A percentile compares a stretch with the other conserved stretches of the same genome.
Evolutionary conservation across 2,888 invertebrate species (phyloP).

Genomic region (Rhagophthalmus giganteus): DNA sequence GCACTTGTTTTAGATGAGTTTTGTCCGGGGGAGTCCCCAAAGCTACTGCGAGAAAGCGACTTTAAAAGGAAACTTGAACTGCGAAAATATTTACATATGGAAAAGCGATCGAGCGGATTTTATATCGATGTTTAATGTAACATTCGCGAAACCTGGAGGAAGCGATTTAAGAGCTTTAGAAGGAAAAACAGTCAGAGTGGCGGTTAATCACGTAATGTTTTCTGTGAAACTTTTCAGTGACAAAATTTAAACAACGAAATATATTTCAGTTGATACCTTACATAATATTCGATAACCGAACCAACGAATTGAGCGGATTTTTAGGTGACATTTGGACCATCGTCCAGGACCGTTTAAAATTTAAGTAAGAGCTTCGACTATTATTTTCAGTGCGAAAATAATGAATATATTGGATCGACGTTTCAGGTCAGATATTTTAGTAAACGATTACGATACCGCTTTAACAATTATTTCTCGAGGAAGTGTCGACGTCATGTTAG

Average conservation of each 20-base stretch:
- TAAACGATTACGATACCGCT: constrained; percentile 42
- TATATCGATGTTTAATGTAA: constrained; percentile 38
- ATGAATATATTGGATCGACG: too few species aligned
- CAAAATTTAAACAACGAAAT: too few species aligned
- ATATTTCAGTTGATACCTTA: constrained; percentile 54
- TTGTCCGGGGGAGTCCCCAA: constrained; percentile 23
- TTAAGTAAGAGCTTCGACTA: constrained; percentile 51
- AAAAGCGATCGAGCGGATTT: constrained; percentile 35
- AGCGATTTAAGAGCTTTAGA: constrained; percentile 38
- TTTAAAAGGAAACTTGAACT: constrained; percentile 32
- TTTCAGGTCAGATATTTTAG: too few species aligned
- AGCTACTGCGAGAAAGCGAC: constrained; percentile 30
- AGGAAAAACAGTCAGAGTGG: constrained; percentile 44
- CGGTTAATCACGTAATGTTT: constrained; percentile 45
- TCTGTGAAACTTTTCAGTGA: constrained; percentile 25
- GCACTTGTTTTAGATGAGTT: constrained; percentile 27
- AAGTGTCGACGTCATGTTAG: constrained; percentile 47
- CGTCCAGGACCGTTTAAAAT: constrained; percentile 47
- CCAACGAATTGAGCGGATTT: constrained; percentile 48
- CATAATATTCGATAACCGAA: constrained; percentile 41
- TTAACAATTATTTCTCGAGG: constrained; percentile 39
- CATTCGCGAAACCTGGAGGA: constrained; percentile 24
- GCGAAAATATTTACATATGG: constrained; percentile 43
- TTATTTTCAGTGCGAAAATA: too few species aligned
- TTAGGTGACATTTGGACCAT: constrained; percentile 54